Evolutionary conservation across 2,113 vertebrate genomes (phyloP).

Genomic region (Tor tambroides): DNA sequence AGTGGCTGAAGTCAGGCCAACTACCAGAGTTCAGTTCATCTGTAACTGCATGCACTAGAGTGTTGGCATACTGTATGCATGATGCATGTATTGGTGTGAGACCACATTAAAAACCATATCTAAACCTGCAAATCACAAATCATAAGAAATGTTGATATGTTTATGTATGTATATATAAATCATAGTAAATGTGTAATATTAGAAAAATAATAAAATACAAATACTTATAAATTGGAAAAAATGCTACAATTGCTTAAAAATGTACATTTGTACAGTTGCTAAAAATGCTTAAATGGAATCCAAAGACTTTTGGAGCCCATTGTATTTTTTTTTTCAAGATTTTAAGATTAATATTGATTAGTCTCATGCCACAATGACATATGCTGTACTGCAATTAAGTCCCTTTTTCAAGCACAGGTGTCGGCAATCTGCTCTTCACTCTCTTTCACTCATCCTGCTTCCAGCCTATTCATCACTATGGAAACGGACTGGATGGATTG

Average conservation of each 20-base stretch:
- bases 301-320: background rate
- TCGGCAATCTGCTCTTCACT: constrained; percentile 71
- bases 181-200: too few relatives aligned
- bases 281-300: too few relatives aligned
- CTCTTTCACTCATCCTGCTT: constrained; percentile 73
- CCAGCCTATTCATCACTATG: constrained; percentile 75
- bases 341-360: background rate
- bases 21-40: background rate
- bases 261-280: too few relatives aligned
- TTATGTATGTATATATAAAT: too few relatives aligned
- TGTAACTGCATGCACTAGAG: background rate
- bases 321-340: background rate
- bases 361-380: background rate
- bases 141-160: background rate
- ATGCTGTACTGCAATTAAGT: constrained; percentile 10
- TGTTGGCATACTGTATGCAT: background rate
- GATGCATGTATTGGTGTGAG: background rate
- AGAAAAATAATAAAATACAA: too few relatives aligned
- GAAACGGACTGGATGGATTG: constrained; percentile 72
- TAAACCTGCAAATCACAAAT: background rate
- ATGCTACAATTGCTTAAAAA: too few relatives aligned
- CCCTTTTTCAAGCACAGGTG: constrained; percentile 69
- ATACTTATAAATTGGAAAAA: too few relatives aligned
- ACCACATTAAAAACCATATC: background rate
- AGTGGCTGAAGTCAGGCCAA: background rate